phyloP scores from a whole-genome alignment of 2,113 vertebrate species.

The Oostethus manadensis region DNA sequence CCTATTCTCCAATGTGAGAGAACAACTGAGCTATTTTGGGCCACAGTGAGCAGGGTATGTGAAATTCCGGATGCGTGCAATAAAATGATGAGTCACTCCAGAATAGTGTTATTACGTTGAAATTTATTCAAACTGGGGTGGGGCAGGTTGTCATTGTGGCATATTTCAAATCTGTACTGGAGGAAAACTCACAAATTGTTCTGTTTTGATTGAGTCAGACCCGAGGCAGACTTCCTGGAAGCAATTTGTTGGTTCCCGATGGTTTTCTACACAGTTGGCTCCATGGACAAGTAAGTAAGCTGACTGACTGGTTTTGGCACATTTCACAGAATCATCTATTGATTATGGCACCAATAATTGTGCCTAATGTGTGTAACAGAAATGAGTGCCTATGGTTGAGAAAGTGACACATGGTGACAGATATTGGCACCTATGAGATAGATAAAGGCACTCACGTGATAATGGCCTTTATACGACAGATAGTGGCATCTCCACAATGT shows the following conservation, averaged over 20 bases:
- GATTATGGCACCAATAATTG: neutral
- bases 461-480: neutral
- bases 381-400: neutral
- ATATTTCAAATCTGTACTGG: slow-evolving; percentile 14
- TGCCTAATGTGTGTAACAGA: neutral
- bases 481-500: neutral
- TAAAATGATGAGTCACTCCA: slow-evolving; percentile 66
- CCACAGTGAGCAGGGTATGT: slow-evolving; percentile 43
- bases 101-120: slow-evolving; percentile 47
- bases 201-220: slow-evolving; percentile 64
- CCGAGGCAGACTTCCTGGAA: slow-evolving; percentile 78
- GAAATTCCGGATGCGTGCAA: slow-evolving; percentile 40
- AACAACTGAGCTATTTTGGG: slow-evolving; percentile 24
- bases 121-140: slow-evolving; percentile 33
- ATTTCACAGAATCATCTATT: neutral
- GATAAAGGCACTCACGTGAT: neutral
- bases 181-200: slow-evolving; percentile 26
- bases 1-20: slow-evolving; percentile 16
- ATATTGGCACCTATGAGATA: neutral
- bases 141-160: slow-evolving; percentile 19
- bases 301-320: neutral
- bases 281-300: slow-evolving; percentile 78
- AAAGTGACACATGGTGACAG: neutral
- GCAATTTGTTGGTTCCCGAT: slow-evolving; percentile 82
- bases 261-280: slow-evolving; percentile 81